Percentiles rank a stretch among this genome's conserved stretches.
Evolutionary conservation across 2,797 vertebrate species (phyloP).

Genomic region (Mus minutoides): DNA sequence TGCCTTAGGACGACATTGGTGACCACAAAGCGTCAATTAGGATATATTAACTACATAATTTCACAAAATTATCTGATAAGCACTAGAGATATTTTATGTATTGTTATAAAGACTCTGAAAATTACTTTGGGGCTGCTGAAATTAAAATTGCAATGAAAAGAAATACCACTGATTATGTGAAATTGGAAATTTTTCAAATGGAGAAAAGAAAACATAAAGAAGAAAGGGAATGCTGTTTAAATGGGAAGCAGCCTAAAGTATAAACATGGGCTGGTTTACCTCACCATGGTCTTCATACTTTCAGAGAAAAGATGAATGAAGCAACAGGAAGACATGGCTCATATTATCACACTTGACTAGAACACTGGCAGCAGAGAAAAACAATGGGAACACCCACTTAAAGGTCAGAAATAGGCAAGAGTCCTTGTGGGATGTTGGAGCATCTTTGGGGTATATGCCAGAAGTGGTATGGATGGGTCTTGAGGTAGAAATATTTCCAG

Average conservation of each 20-base stretch:
- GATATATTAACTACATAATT: constrained; percentile 74
- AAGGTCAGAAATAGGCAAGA: constrained; percentile 66
- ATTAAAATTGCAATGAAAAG: constrained; percentile 69
- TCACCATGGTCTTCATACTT: constrained; percentile 57
- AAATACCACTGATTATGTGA: constrained; percentile 24
- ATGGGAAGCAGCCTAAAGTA: constrained; percentile 60
- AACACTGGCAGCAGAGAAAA: constrained; percentile 75
- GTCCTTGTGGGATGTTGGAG: background rate
- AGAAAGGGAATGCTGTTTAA: constrained; percentile 67
- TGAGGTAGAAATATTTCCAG: background rate
- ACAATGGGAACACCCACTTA: constrained; percentile 79
- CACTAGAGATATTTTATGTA: constrained; percentile 65
- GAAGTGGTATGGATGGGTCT: background rate
- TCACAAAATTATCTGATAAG: constrained; percentile 76
- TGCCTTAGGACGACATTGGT: constrained; percentile 72
- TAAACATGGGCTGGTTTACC: constrained; percentile 49
- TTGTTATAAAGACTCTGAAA: constrained; percentile 68
- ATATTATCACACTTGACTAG: constrained; percentile 82
- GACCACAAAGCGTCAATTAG: constrained; percentile 77
- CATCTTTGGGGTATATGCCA: background rate
- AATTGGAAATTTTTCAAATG: constrained; percentile 63
- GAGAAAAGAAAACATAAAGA: constrained; percentile 42
- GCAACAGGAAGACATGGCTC: constrained; percentile 78
- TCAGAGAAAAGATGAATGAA: constrained; percentile 69
- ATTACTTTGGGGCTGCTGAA: constrained; percentile 66